Evolutionary conservation across 2,113 vertebrate genomes (phyloP).

Genomic region (Tenrec ecaudatus): DNA sequence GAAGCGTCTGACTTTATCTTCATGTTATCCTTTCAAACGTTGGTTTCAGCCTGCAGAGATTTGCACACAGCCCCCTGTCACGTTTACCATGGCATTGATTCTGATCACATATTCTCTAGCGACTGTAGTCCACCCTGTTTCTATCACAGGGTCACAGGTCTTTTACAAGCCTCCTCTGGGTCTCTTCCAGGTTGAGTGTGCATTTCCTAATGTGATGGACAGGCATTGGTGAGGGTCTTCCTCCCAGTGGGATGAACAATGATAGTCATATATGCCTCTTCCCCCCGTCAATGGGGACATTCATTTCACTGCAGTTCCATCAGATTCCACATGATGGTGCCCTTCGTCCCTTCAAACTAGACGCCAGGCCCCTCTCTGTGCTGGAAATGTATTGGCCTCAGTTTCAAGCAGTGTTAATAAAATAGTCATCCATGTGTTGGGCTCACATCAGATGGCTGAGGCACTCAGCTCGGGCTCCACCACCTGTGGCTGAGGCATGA

Average conservation of each 20-base stretch:
- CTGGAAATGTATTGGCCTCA: neutral
- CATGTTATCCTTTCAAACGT: neutral
- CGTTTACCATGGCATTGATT: neutral
- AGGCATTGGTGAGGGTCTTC: too few relatives aligned
- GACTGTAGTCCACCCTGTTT: neutral
- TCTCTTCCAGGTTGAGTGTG: neutral
- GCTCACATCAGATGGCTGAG: neutral
- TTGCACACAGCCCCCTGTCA: neutral
- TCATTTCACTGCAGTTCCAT: constrained; percentile 71
- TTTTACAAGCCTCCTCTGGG: neutral
- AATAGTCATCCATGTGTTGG: neutral
- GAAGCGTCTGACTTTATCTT: neutral
- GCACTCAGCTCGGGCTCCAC: neutral
- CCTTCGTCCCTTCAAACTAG: constrained; percentile 76
- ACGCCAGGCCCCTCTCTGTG: neutral
- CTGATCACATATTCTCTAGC: neutral
- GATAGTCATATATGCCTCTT: neutral
- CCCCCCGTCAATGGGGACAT: rapidly evolving
- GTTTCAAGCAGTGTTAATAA: neutral
- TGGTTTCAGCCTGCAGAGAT: neutral
- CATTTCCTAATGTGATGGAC: neutral
- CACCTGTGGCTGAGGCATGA: neutral
- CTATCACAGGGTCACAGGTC: neutral
- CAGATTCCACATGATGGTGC: constrained; percentile 78
- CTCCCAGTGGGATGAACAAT: rapidly evolving